Conservation (phyloP, 2,113 vertebrate genomes). For the Colinus virginianus region DNA sequence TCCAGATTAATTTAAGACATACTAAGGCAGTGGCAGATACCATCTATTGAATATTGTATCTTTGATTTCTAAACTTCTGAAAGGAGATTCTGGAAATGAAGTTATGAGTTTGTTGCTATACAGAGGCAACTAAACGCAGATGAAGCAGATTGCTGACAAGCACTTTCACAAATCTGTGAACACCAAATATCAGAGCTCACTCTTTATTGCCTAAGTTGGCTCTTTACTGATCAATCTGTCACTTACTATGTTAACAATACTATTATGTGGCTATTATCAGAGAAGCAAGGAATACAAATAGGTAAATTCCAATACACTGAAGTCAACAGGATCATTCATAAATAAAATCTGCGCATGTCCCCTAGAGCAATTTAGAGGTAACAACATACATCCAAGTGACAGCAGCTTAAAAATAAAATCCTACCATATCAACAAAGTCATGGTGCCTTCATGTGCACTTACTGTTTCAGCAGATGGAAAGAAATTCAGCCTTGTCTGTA, state of each 20-base stretch:
- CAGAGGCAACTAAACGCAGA: constrained; percentile 5
- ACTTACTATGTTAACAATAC: background rate
- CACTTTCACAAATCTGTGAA: background rate
- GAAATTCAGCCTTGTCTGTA: background rate
- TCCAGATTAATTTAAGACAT: background rate
- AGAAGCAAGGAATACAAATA: background rate
- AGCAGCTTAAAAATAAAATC: background rate
- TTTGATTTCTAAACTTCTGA: background rate
- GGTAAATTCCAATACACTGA: background rate
- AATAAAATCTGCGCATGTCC: background rate
- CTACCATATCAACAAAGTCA: background rate
- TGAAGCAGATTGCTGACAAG: constrained; percentile 25
- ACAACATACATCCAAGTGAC: background rate
- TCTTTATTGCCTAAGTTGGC: background rate
- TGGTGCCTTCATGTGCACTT: background rate
- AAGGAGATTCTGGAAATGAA: background rate
- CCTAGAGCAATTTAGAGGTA: background rate
- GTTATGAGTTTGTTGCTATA: background rate
- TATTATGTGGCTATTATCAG: background rate
- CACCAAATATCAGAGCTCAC: background rate
- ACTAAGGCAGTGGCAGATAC: background rate
- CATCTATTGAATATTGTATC: background rate
- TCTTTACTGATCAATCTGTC: background rate
- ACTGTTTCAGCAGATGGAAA: background rate
- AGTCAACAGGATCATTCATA: background rate